A percentile compares a stretch with the other conserved stretches of the same genome.
Conservation (phyloP, 1,140 invertebrate genomes). For the Drosophila parabipectinata region DNA sequence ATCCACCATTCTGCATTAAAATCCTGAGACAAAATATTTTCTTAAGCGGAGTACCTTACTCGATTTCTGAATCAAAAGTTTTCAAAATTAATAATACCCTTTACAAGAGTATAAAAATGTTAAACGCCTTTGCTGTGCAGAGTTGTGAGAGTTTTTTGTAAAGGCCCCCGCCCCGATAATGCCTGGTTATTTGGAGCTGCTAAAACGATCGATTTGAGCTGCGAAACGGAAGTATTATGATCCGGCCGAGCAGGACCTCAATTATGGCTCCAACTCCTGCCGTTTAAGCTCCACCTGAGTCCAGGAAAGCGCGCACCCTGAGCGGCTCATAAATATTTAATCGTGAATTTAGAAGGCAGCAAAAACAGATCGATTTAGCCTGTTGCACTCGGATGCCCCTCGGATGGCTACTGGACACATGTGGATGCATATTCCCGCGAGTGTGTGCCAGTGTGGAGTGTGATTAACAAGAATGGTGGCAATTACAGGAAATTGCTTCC, state of each 20-base stretch:
- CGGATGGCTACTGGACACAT: conserved; percentile 43
- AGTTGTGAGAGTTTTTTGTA: conserved; percentile 20
- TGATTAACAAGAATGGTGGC: conserved; percentile 83
- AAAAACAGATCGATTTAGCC: conserved; percentile 39
- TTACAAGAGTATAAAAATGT: neutral
- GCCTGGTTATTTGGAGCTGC: conserved; percentile 43
- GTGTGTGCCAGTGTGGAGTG: conserved; percentile 41
- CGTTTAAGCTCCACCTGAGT: conserved; percentile 7
- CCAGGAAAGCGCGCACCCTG: conserved; percentile 37
- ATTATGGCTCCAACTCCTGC: conserved; percentile 39
- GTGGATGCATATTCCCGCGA: conserved; percentile 14
- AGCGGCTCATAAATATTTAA: conserved; percentile 80
- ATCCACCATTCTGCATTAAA: too few species aligned
- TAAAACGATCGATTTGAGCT: conserved; percentile 45
- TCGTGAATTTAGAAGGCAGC: conserved; percentile 66
- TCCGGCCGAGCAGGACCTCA: conserved; percentile 36
- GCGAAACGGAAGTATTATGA: conserved; percentile 41
- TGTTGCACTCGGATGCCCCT: conserved; percentile 54
- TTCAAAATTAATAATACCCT: too few species aligned
- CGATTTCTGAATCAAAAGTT: too few species aligned
- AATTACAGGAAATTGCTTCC: conserved; percentile 83
- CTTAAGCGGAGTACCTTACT: too few species aligned
- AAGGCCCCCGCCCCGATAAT: conserved; percentile 19
- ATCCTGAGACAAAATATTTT: too few species aligned
- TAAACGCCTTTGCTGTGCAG: conserved; percentile 1